Conservation (phyloP, 2,797 vertebrate genomes). For the Pelodytes ibericus region DNA sequence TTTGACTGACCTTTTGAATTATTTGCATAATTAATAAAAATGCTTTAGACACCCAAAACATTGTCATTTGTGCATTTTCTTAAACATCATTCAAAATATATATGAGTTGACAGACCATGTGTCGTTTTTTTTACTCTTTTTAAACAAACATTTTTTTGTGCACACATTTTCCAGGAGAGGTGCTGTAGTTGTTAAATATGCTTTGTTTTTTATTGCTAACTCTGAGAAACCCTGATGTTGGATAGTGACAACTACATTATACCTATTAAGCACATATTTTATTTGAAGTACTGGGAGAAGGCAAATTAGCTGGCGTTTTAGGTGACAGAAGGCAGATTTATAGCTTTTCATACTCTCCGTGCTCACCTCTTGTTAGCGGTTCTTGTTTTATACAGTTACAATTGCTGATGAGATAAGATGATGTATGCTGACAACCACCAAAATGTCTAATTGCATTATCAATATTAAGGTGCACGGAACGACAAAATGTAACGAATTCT, state of each 20-base stretch:
- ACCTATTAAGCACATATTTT: conserved; percentile 27
- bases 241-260: conserved; percentile 10
- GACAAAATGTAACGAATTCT: not conserved
- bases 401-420: not conserved
- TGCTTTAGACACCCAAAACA: not conserved
- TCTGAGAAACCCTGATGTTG: not conserved
- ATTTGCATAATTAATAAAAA: too few species aligned
- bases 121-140: not conserved
- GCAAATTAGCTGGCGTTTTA: conserved; percentile 14
- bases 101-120: not conserved
- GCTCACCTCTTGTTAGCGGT: not conserved
- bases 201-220: conserved; percentile 1
- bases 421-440: not conserved
- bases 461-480: not conserved
- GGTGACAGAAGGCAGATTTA: conserved; percentile 10
- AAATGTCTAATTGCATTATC: not conserved
- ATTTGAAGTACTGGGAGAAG: not conserved
- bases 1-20: too few species aligned
- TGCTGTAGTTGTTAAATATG: not conserved
- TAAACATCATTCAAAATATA: too few species aligned
- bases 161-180: not conserved
- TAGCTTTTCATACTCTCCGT: not conserved
- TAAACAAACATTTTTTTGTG: not conserved
- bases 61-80: not conserved
- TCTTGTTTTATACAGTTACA: not conserved